Evolutionary conservation across 2,113 vertebrate genomes (phyloP).

Genomic region (Coregonus clupeaformis): DNA sequence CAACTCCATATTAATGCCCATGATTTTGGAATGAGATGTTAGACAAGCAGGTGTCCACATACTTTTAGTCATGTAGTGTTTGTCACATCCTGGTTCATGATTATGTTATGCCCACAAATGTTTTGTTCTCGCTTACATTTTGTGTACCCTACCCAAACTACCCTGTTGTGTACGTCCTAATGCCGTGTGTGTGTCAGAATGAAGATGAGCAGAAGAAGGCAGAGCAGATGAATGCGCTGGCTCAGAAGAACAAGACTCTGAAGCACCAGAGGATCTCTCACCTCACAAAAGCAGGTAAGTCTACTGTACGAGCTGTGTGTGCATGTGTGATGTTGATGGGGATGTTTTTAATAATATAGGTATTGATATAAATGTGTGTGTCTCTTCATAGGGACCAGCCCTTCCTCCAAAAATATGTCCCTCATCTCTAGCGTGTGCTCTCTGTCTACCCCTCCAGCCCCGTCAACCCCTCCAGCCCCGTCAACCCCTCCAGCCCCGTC

Average conservation of each 20-base stretch:
- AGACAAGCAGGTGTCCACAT: too few species aligned
- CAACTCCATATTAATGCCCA: too few species aligned
- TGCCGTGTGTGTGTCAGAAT: background rate
- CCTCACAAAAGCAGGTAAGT: too few species aligned
- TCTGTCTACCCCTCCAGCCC: conserved; percentile 14
- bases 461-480: background rate
- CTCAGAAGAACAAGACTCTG: conserved; percentile 7
- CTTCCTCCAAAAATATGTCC: conserved; percentile 42
- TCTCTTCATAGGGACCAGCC: conserved; percentile 42
- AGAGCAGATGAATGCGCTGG: conserved; percentile 16
- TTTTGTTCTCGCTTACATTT: too few species aligned
- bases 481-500: background rate
- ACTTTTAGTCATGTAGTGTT: too few species aligned
- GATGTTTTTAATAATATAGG: background rate
- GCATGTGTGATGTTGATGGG: background rate
- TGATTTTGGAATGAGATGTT: too few species aligned
- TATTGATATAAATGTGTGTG: background rate
- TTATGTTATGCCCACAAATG: too few species aligned
- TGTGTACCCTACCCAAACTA: too few species aligned
- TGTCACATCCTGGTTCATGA: too few species aligned
- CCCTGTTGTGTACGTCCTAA: too few species aligned
- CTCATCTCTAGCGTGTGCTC: conserved; percentile 60
- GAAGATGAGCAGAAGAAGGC: background rate
- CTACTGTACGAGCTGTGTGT: background rate
- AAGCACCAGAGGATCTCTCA: background rate